phyloP scores from a whole-genome alignment of 2,113 vertebrate species.

The Poeciliopsis turrubarensis region DNA sequence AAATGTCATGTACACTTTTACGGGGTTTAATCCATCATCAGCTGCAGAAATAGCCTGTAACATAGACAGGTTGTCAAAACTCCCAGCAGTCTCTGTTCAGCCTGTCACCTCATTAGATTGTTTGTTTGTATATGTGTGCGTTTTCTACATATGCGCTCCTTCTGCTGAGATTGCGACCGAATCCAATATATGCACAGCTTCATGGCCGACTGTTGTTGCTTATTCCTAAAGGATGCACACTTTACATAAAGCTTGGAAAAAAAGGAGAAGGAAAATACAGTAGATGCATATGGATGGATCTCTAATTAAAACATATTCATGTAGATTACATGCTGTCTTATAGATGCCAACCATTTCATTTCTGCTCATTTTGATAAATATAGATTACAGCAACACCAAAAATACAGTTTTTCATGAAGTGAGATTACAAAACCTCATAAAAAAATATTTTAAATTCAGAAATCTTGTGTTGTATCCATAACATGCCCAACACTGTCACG shows the following conservation, averaged over 20 bases:
- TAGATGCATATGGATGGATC: background rate
- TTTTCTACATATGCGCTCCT: slow-evolving; percentile 8
- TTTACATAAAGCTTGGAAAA: slow-evolving; percentile 27
- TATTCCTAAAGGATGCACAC: slow-evolving; percentile 33
- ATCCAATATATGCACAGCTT: slow-evolving; percentile 34
- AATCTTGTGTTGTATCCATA: background rate
- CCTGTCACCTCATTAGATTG: slow-evolving; percentile 9
- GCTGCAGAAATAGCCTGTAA: slow-evolving; percentile 24
- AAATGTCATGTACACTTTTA: slow-evolving; percentile 72
- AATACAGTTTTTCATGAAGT: too few species aligned
- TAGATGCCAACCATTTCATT: background rate
- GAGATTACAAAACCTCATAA: background rate
- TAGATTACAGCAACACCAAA: background rate
- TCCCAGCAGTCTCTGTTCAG: slow-evolving; percentile 29
- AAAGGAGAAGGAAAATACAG: background rate
- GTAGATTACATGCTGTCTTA: background rate
- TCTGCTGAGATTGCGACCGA: slow-evolving; percentile 26
- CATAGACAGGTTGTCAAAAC: slow-evolving; percentile 40
- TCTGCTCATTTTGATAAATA: background rate
- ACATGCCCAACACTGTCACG: background rate
- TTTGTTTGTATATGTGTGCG: slow-evolving; percentile 14
- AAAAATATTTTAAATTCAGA: background rate
- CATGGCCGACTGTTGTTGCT: slow-evolving; percentile 62
- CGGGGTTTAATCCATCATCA: slow-evolving; percentile 43
- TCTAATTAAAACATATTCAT: background rate